Evolutionary conservation across 92 coral and sea anemone species (phyloP).

Genomic region (Desmophyllum pertusum): DNA sequence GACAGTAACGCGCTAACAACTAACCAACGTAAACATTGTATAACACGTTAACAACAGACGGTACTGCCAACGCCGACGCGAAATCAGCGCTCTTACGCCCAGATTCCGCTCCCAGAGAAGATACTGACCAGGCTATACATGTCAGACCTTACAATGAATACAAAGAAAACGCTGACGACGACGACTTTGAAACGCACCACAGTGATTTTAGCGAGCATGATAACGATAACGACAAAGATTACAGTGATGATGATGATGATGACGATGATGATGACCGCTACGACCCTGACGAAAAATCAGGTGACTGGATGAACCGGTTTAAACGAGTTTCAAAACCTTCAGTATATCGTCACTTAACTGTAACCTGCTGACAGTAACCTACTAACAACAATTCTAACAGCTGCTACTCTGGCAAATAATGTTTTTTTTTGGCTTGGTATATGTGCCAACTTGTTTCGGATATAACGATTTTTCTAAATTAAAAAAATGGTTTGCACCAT

Average conservation of each 20-base stretch:
- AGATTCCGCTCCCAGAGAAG: slow-evolving; percentile 10
- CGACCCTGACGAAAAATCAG: slow-evolving; percentile 33
- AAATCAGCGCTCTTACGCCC: slow-evolving; percentile 46
- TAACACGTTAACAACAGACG: slow-evolving; percentile 31
- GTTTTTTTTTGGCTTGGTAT: not conserved
- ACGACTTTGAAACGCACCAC: slow-evolving; percentile 25
- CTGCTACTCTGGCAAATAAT: not conserved
- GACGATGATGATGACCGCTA: not conserved
- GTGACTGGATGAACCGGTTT: slow-evolving; percentile 32
- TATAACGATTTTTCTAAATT: no score
- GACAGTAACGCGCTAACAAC: slow-evolving; percentile 26
- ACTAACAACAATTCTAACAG: no score
- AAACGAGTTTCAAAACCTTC: not conserved
- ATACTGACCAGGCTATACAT: slow-evolving; percentile 26
- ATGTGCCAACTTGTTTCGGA: no score
- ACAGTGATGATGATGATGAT: slow-evolving; percentile 19
- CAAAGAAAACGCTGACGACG: not conserved
- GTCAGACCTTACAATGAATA: slow-evolving; percentile 18
- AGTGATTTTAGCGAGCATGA: slow-evolving; percentile 28
- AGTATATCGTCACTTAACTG: not conserved
- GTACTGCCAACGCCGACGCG: slow-evolving; percentile 28
- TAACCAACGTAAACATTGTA: slow-evolving; percentile 31
- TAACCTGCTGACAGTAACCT: no score
- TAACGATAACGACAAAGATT: slow-evolving; percentile 37
- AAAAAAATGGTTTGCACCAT: no score